A percentile compares a stretch with the other conserved stretches of the same genome.
These are phyloP conservation scores for Sebastes vulpes DNA, from an alignment of 2,797 vertebrate species.

Conservation along the genomic window DNA sequence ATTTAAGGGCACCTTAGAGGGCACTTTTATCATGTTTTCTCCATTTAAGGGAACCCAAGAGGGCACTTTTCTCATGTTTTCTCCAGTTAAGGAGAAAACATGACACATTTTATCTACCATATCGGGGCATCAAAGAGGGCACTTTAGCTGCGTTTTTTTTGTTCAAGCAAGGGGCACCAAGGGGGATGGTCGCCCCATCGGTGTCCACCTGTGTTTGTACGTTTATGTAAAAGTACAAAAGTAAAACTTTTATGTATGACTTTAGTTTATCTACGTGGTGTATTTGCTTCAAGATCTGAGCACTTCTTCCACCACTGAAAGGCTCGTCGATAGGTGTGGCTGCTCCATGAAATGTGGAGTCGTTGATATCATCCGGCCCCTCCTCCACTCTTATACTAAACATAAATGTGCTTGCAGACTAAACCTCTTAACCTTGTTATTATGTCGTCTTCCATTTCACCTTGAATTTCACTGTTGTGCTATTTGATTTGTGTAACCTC, in stretches of 20 bases:
- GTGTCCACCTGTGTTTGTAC: background rate
- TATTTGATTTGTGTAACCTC: background rate
- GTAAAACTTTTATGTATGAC: background rate
- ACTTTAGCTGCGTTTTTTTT: no score
- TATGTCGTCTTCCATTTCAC: background rate
- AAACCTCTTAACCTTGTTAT: background rate
- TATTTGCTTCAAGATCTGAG: background rate
- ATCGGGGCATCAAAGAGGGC: no score
- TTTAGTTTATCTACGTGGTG: background rate
- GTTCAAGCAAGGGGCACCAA: no score
- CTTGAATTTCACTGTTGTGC: background rate
- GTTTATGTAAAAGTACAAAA: background rate
- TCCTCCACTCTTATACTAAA: slow-evolving; percentile 64
- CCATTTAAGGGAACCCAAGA: no score
- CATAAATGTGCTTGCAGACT: background rate
- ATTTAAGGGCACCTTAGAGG: no score
- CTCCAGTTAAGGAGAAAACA: no score
- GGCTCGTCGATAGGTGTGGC: slow-evolving; percentile 34
- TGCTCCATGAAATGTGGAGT: slow-evolving; percentile 82
- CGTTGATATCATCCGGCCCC: slow-evolving; percentile 83
- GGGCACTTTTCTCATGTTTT: no score
- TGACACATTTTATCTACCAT: no score
- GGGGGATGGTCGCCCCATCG: no score
- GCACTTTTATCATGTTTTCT: no score
- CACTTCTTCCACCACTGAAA: background rate